These are phyloP conservation scores for Doryteuthis pealeii DNA, from an alignment of 1,140 invertebrate genomes.

Conservation along the genomic window DNA sequence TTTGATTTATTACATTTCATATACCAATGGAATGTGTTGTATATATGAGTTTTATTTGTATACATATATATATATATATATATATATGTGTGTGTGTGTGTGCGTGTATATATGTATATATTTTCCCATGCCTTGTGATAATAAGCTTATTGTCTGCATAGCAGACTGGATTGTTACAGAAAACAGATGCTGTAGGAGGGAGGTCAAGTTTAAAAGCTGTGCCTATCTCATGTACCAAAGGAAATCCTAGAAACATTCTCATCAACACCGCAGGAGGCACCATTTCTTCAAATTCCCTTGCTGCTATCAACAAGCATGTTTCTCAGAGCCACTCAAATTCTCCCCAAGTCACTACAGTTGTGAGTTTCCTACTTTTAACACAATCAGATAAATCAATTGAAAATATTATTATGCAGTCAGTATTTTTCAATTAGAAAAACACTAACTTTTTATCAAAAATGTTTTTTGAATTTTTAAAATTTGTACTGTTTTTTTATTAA, in stretches of 20 bases:
- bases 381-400: background rate
- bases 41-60: no score
- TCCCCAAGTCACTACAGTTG: conserved; percentile 31
- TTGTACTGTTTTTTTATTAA: no score
- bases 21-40: no score
- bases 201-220: conserved; percentile 41
- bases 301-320: conserved; percentile 51
- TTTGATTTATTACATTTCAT: no score
- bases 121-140: conserved; percentile 1
- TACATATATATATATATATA: no score
- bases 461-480: no score
- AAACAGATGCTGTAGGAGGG: conserved; percentile 29
- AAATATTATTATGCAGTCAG: background rate
- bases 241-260: conserved; percentile 43
- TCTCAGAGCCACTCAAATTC: conserved; percentile 35
- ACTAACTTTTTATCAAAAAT: no score
- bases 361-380: conserved; percentile 23
- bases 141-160: background rate
- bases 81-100: no score
- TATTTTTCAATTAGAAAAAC: no score
- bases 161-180: conserved; percentile 37
- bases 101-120: background rate
- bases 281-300: conserved; percentile 34
- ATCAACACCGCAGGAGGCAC: conserved; percentile 40
- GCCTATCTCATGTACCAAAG: conserved; percentile 39